Evolutionary conservation across 2,797 vertebrate species (phyloP), one percentile per base, ranked within the genome.

Genomic region (Lithobates pipiens): DNA sequence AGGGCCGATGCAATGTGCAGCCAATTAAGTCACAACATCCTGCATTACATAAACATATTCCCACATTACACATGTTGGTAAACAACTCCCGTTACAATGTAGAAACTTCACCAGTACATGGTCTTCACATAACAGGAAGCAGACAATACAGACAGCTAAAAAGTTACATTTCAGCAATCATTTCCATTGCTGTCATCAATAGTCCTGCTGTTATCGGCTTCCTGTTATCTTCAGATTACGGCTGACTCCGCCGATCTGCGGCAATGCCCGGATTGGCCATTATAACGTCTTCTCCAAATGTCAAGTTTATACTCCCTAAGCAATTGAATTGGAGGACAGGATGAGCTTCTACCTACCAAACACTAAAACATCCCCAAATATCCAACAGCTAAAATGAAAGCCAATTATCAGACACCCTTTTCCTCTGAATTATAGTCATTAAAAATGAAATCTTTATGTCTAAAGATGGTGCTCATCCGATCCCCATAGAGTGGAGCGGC

Each of bases 281-380:
- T 78, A 67, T 77, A 67, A 10, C 67, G 76, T 78, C 76, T 78
- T n/a, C 76, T 44, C 5, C 9, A 67, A 78, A 67, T 44, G 76
- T 67, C 76, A 77, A 16, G 57, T 63, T 42, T 42, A 27, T 16
- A 21, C 34, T 77, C 76, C 39, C 3, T 3, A 25, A 78, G 54
- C 2, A 36, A 78, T 42, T 34, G 10, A 36, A 65, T 11, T 7
- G 10, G 36, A 44, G 8, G 3, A 23, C 54, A 61, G 54, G 54
- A 61, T 1, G 54, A 61, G 54, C 21, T n/a, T 61, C 6, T 9
- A 11, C 1, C 21, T 0, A 7, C 50, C 15, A 54, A 54, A 23
- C 18, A 0, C 54, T 57, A 61, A 61, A 23, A 61, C 21, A 61
- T 8, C 54, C 50, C 1, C 5, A 61, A 61, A 57, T 23, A 57